Evolutionary conservation across 2,797 vertebrate genomes (phyloP), one percentile per base, ranked within the genome.

Genomic region (Semaprochilodus insignis): DNA sequence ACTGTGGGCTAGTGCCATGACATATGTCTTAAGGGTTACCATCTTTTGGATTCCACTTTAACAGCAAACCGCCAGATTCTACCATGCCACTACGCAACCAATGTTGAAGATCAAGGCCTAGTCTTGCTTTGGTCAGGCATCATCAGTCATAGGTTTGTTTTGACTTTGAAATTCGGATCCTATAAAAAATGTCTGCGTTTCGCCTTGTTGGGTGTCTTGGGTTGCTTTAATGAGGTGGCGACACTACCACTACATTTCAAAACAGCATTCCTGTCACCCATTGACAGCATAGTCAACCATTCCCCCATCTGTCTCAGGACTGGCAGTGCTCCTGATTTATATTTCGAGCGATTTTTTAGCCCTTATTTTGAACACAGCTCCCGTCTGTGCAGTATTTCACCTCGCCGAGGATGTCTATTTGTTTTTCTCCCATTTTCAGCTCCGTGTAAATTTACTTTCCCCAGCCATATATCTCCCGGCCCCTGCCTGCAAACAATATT

Each of bases 71-170:
- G 27, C 62, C 70, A 73, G 54, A 25, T 62, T 34, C 8, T 40
- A 48, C 36, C 36, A 48, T 48, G 36, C 36, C 59, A 62, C 63
- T 54, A 4, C 19, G 52, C 21, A 60, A 74, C 57, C n/a, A 10
- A 15, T n/a, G 48, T 25, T 76, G 17, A 59, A 88, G 88, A 89
- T 72, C 85, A 69, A 77, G 85, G 75, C 85, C 86, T 83, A 85
- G 88, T 88, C 89, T 90, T 88, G 91, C 90, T 89, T 85, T 55
- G 80, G 54, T 44, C 27, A 48, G 8, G 31, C 34, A 78, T 81
- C 62, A 84, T 84, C 74, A 66, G 55, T 81, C 19, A 25, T 10
- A 75, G 51, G 75, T 82, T 82, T 80, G 51, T 51, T 86, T 74
- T 82, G 17, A 62, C 75, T 85, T 83, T 83, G 23, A 81, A 77